Evolutionary conservation across 2,113 vertebrate genomes (phyloP), one percentile per base, ranked within the genome.

Genomic region (Leucopsar rothschildi): DNA sequence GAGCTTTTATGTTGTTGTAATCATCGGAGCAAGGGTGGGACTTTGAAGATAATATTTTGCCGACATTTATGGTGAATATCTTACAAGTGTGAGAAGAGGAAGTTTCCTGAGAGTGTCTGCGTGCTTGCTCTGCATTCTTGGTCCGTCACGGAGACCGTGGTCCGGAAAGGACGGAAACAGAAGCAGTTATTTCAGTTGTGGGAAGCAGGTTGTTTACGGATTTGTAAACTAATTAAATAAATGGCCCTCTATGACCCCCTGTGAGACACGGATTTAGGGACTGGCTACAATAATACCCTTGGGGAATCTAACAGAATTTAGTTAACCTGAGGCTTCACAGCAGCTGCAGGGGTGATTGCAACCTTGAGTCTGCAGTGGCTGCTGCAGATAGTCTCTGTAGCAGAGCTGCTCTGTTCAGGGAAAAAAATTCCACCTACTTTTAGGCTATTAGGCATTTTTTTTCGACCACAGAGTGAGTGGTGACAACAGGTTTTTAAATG

Each of bases 91-190:
- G 37, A 83, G 33, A 56, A 25, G 2, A 52, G 22, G 44, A 14
- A 35, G 39, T 79, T 79, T 59, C 24, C 49, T 71, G 39, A 65
- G 25, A 57, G 19, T 56, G 45, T 15, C 45, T 63, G 64, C 40
- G 19, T 84, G 31, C n/a, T 86, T 22, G 10, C 40, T 63, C 5
- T 76, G 63, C 24, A 21, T 56, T 87, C 53, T n/a, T 71, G 12
- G 27, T 71, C 57, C 0, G 0, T 65, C 25, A 12, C 0, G 1
- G 52, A 57, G n/a, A 18, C 52, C 20, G 72, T 0, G 0, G 61
- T 77, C 39, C 2, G 7, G 64, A 61, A 63, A 22, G 56, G 15
- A 93, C 57, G 83, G 50, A 86, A 71, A 64, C 35, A 16, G 24
- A 68, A 68, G 19, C 23, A 53, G 7, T 76, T 80, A 19, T 49